Conservation (phyloP, 2,797 vertebrate species). For the Falco columbarius region DNA sequence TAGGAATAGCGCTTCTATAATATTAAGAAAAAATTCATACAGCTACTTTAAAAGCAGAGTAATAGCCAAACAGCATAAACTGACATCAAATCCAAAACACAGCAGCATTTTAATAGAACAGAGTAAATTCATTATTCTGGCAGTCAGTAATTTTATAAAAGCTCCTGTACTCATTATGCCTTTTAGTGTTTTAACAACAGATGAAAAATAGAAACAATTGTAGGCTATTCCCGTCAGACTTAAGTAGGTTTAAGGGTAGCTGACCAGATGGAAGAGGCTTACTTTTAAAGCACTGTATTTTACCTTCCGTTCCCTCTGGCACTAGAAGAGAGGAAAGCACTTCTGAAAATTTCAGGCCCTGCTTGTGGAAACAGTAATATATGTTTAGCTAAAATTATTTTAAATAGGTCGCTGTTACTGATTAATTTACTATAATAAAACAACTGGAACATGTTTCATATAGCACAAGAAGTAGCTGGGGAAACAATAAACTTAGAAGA, state of each 20-base stretch:
- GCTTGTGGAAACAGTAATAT: neutral
- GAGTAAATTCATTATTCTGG: constrained; percentile 47
- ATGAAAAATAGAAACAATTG: constrained; percentile 50
- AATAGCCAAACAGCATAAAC: neutral
- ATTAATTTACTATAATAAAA: neutral
- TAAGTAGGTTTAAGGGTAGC: constrained; percentile 5
- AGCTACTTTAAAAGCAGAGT: neutral
- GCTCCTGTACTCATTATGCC: constrained; percentile 33
- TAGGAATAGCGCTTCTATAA: neutral
- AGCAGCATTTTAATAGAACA: constrained; percentile 1
- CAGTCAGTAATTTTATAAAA: constrained; percentile 40
- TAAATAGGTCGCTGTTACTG: neutral
- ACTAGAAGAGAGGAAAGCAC: neutral
- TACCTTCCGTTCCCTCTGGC: constrained; percentile 16
- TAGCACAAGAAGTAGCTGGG: neutral
- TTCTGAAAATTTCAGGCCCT: neutral
- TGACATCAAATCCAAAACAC: neutral
- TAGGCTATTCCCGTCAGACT: constrained; percentile 11
- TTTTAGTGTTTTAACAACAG: constrained; percentile 47
- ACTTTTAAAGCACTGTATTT: constrained; percentile 36
- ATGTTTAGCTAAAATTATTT: constrained; percentile 28
- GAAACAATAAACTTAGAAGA: neutral
- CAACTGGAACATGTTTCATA: neutral
- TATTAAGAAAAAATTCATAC: neutral
- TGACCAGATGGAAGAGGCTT: constrained; percentile 39